Base-by-base conservation (phyloP, 2,113 vertebrate genomes). In the Ondatra zibethicus region DNA sequence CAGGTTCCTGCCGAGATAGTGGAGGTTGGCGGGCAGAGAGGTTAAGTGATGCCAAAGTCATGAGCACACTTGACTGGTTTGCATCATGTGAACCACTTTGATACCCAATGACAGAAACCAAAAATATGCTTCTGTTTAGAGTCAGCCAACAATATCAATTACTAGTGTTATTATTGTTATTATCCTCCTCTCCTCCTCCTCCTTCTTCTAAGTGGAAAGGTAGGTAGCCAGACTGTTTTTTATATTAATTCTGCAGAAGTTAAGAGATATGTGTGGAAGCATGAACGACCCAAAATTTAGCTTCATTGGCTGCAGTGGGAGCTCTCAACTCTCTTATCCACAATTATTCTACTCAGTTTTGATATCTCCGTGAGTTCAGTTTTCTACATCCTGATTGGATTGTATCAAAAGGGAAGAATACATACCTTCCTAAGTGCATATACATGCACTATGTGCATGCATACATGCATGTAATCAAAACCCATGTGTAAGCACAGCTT, bases 71-170 rank as follows among this genome's bases (percentile, higher is more conserved):
- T 47, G 75, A 80, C 80, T 47, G 84, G 3, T 96, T 88, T 95
- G 85, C 91, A 89, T 96, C 97, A 92, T 93, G 92, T 93, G 95
- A 97, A 95, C 88, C 66, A 75, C 75, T 92, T 76, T 81, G 50
- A 68, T 94, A 96, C 96, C 96, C 21, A 96, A 96, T 85, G 95
- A 96, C 92, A 96, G 95, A 97, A 97, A 96, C 95, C 90, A 94
- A 96, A 96, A 95, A 96, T 92, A 93, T 77, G 76, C 88, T 95
- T 94, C 88, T 96, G 82, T 78, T 95, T 73, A 65, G 88, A 97
- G 92, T 90, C 7, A 0, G 90, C 93, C 91, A 75, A 76, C 63
- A 95, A 70, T 94, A 90, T 87, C 95, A 93, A 93, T 97, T 96
- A 93, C 75, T 31, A 50, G 63, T 63, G 88, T 92, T 92, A 95